phyloP scores from a whole-genome alignment of 2,888 invertebrate species.

The Eupithecia pulchellata region DNA sequence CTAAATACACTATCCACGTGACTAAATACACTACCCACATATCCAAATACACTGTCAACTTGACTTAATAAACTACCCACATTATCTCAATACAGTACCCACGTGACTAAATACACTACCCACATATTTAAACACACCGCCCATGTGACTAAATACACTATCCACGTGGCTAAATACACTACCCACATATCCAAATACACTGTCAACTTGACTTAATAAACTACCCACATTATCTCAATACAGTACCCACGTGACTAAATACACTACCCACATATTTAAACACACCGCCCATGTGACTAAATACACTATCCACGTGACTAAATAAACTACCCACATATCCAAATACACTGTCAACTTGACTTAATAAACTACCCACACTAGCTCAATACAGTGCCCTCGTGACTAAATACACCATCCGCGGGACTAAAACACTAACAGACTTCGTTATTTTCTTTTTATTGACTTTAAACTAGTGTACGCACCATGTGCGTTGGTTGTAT shows the following conservation, averaged over 20 bases:
- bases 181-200: too few species aligned
- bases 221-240: too few species aligned
- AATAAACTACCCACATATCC: background rate
- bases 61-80: too few species aligned
- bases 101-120: background rate
- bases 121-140: background rate
- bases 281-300: background rate
- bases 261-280: background rate
- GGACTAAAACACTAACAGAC: too few species aligned
- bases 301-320: background rate
- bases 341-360: background rate
- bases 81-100: too few species aligned
- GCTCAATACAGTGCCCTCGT: background rate
- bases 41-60: background rate
- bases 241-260: background rate
- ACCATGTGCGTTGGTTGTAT: conserved; percentile 92
- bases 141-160: background rate
- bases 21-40: background rate
- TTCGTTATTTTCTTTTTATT: too few species aligned
- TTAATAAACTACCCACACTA: background rate
- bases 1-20: background rate
- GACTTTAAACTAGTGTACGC: conserved; percentile 70
- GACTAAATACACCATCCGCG: background rate
- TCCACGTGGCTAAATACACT: background rate
- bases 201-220: too few species aligned